A percentile compares a stretch with the other conserved stretches of the same genome.
Evolutionary conservation across 2,113 vertebrate species (phyloP).

Genomic region (Etia nguti): DNA sequence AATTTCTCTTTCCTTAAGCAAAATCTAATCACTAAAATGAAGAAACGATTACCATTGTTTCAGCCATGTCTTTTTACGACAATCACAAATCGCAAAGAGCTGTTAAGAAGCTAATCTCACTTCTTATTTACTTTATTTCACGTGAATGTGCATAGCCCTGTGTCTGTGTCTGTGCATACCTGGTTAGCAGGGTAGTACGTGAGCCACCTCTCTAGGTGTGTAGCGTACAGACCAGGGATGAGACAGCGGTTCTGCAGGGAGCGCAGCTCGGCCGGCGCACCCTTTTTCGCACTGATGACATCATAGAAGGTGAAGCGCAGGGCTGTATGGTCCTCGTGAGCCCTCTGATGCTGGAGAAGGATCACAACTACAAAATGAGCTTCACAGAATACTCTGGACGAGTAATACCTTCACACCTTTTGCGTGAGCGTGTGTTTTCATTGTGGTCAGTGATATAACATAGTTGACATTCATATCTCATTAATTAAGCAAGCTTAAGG

Average conservation of each 20-base stretch:
- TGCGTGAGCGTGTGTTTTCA: neutral
- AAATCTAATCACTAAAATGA: neutral
- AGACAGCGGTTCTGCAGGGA: slow-evolving; percentile 90
- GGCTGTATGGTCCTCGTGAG: slow-evolving; percentile 86
- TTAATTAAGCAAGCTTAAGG: neutral
- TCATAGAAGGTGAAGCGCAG: slow-evolving; percentile 91
- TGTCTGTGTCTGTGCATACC: slow-evolving; percentile 60
- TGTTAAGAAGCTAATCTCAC: neutral
- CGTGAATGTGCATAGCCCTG: neutral
- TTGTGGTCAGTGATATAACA: neutral
- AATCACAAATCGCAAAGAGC: neutral
- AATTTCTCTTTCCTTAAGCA: neutral
- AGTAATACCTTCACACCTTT: neutral
- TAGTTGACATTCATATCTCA: slow-evolving; percentile 15
- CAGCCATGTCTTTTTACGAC: neutral
- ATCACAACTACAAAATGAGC: neutral
- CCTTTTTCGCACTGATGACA: slow-evolving; percentile 85
- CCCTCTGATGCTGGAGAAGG: slow-evolving; percentile 84
- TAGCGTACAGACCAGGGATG: slow-evolving; percentile 87
- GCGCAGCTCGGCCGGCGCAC: slow-evolving; percentile 79
- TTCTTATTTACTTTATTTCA: neutral
- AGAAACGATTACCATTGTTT: neutral
- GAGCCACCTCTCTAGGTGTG: slow-evolving; percentile 91
- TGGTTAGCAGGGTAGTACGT: slow-evolving; percentile 86
- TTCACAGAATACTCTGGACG: neutral